Conservation (phyloP, 2,113 vertebrate genomes). For the Hepsetus odoe region DNA sequence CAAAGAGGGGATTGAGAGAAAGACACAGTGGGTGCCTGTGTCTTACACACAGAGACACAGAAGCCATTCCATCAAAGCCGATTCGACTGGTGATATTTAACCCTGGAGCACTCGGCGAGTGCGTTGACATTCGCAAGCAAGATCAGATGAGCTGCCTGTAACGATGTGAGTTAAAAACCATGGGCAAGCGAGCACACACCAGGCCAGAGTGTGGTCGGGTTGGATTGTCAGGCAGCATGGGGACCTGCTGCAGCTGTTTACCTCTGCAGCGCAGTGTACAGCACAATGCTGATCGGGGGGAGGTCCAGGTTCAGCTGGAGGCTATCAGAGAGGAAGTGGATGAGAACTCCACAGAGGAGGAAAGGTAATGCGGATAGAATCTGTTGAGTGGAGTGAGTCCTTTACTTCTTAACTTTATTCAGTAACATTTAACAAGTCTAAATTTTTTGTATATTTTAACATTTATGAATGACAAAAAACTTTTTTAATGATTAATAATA, state of each 20-base stretch:
- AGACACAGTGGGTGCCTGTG: constrained; percentile 72
- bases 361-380: constrained; percentile 63
- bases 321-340: constrained; percentile 57
- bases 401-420: no score
- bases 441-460: not conserved
- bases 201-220: constrained; percentile 44
- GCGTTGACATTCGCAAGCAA: constrained; percentile 55
- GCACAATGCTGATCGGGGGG: constrained; percentile 24
- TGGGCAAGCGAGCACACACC: constrained; percentile 57
- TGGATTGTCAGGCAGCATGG: constrained; percentile 59
- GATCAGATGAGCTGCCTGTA: constrained; percentile 56
- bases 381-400: not conserved
- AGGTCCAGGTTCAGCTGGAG: constrained; percentile 54
- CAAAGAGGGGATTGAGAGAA: constrained; percentile 77
- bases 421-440: no score
- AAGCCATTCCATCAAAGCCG: constrained; percentile 66
- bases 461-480: not conserved
- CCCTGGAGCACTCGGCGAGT: constrained; percentile 52
- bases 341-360: constrained; percentile 48
- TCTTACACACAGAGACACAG: constrained; percentile 55
- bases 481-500: no score
- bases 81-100: constrained; percentile 62
- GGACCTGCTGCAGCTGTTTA: constrained; percentile 70
- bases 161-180: constrained; percentile 58
- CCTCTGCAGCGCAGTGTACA: constrained; percentile 53